Evolutionary conservation across 2,888 invertebrate species (phyloP).

Genomic region (Hypolimnas misippus): DNA sequence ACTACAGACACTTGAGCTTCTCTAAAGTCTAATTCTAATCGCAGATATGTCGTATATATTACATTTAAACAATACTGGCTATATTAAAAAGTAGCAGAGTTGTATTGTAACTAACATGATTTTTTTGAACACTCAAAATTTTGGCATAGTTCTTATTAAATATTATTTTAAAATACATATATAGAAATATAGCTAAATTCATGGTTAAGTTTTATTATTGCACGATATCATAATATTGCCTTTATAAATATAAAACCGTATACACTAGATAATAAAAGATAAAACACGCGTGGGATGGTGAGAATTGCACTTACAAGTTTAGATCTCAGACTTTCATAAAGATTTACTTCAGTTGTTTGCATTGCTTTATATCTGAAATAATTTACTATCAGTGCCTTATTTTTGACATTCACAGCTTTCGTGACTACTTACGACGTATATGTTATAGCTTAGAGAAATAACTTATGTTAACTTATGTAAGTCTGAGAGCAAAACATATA

Average conservation of each 20-base stretch:
- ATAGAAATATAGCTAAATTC: background rate
- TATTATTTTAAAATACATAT: background rate
- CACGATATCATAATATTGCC: background rate
- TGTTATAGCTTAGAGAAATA: too few relatives aligned
- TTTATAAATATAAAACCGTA: background rate
- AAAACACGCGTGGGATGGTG: too few relatives aligned
- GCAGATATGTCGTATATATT: slow-evolving; percentile 27
- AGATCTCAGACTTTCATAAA: too few relatives aligned
- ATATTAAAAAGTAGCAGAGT: slow-evolving; percentile 1
- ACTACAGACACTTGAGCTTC: slow-evolving; percentile 39
- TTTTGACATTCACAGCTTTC: too few relatives aligned
- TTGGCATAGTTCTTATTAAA: background rate
- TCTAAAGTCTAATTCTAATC: slow-evolving; percentile 18
- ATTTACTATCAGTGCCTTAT: too few relatives aligned
- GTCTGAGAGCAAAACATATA: too few relatives aligned
- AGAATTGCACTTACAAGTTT: too few relatives aligned
- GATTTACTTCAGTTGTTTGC: too few relatives aligned
- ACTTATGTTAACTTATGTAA: too few relatives aligned
- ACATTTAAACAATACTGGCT: background rate
- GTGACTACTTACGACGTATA: too few relatives aligned
- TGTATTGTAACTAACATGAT: background rate
- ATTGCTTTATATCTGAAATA: too few relatives aligned
- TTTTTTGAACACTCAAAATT: background rate
- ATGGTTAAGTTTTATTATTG: background rate
- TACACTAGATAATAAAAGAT: background rate